Conservation (phyloP, 2,113 vertebrate genomes). For the Forbesichthys papilliferus region DNA sequence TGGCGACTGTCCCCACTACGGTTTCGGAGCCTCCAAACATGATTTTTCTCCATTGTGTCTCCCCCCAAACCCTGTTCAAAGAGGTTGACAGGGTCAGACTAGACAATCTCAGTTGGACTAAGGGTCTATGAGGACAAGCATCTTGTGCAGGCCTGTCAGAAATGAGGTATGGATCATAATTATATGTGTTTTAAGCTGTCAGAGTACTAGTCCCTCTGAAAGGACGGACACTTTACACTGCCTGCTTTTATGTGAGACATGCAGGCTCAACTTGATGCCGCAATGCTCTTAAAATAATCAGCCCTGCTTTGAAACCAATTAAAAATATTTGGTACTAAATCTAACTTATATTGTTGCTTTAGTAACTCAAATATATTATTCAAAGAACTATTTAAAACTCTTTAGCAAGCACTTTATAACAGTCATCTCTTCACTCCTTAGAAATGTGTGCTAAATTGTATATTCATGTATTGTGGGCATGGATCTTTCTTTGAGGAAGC, state of each 20-base stretch:
- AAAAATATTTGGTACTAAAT: not conserved
- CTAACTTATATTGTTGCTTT: not conserved
- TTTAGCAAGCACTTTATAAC: no score
- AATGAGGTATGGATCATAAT: slow-evolving; percentile 10
- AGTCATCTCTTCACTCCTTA: not conserved
- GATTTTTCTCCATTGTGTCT: not conserved
- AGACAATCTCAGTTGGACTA: not conserved
- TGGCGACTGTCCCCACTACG: not conserved
- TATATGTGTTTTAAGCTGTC: slow-evolving; percentile 7
- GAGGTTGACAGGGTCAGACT: not conserved
- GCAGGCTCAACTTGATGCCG: no score
- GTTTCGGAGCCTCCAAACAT: not conserved
- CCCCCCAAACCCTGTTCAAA: not conserved
- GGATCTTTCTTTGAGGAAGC: not conserved
- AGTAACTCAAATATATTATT: not conserved
- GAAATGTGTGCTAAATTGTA: not conserved
- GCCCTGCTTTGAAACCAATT: no score
- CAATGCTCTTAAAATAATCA: no score
- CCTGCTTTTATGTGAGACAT: no score
- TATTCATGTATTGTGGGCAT: not conserved
- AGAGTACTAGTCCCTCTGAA: slow-evolving; percentile 23
- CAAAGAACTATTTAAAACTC: no score
- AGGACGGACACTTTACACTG: not conserved
- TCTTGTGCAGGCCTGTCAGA: slow-evolving; percentile 1
- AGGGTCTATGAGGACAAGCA: not conserved